phyloP scores from a whole-genome alignment of 2,113 vertebrate genomes.

The Noturus placidus region DNA sequence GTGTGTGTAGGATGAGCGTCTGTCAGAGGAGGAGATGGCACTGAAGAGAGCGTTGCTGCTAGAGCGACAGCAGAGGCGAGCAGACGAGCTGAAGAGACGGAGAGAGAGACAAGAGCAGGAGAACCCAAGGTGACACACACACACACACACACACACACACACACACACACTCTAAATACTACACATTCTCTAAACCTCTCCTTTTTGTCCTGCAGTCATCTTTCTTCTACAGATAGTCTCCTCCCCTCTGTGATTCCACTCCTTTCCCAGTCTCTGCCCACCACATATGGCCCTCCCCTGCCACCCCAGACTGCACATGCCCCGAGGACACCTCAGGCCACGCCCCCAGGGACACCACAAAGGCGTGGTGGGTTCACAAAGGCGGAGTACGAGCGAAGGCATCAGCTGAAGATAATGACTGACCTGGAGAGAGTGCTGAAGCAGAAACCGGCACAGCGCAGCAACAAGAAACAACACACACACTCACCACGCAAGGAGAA shows the following conservation, averaged over 20 bases:
- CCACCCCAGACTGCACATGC: conserved; percentile 53
- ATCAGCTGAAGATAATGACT: conserved; percentile 80
- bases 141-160: neutral
- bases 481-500: conserved; percentile 78
- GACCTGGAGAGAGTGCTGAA: conserved; percentile 77
- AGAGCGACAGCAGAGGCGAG: conserved; percentile 82
- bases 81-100: conserved; percentile 76
- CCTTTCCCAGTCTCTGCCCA: conserved; percentile 63
- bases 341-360: conserved; percentile 70
- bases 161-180: neutral
- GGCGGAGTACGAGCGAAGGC: conserved; percentile 76
- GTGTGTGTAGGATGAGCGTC: conserved; percentile 69
- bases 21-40: conserved; percentile 81
- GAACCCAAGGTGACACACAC: conserved; percentile 66
- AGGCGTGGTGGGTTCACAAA: conserved; percentile 80
- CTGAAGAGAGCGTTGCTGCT: conserved; percentile 77
- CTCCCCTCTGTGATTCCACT: conserved; percentile 40
- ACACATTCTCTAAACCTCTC: neutral
- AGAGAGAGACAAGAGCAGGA: conserved; percentile 81
- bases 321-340: conserved; percentile 57
- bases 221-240: conserved; percentile 27
- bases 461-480: conserved; percentile 61
- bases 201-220: conserved; percentile 4
- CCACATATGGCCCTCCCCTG: conserved; percentile 49
- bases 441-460: conserved; percentile 57